phyloP scores from a whole-genome alignment of 2,797 vertebrate species.

The Leptatherina wallacei region DNA sequence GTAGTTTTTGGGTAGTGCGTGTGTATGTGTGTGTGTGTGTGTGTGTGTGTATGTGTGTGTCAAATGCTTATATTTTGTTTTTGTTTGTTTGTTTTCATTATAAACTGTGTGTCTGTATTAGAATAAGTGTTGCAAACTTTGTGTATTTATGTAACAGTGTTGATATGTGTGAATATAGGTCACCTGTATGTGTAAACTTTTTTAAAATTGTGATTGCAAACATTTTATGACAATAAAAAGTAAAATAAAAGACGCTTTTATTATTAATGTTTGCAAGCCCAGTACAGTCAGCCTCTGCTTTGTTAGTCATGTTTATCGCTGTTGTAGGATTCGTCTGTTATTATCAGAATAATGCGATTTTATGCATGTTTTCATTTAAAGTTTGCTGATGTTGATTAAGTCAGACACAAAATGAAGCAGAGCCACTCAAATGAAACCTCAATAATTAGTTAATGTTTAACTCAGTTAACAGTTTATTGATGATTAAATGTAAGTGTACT shows the following conservation, averaged over 20 bases:
- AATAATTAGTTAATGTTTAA: no score
- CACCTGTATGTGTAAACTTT: constrained; percentile 66
- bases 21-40: neutral
- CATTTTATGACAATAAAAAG: constrained; percentile 56
- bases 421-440: no score
- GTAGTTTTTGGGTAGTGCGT: constrained; percentile 57
- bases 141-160: constrained; percentile 79
- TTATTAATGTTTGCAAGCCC: constrained; percentile 26
- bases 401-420: no score
- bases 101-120: constrained; percentile 57
- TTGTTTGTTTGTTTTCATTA: constrained; percentile 55
- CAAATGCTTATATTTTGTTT: constrained; percentile 45
- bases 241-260: constrained; percentile 66
- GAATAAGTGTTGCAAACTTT: constrained; percentile 55
- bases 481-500: no score
- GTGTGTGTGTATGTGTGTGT: constrained; percentile 30
- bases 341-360: no score
- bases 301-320: no score
- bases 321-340: no score
- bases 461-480: no score
- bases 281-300: neutral
- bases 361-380: no score
- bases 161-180: constrained; percentile 63
- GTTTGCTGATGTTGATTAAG: no score
- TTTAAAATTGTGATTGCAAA: constrained; percentile 52